These are phyloP conservation scores for Tachuris rubrigastra DNA, from an alignment of 2,113 vertebrate genomes.

Conservation along the genomic window DNA sequence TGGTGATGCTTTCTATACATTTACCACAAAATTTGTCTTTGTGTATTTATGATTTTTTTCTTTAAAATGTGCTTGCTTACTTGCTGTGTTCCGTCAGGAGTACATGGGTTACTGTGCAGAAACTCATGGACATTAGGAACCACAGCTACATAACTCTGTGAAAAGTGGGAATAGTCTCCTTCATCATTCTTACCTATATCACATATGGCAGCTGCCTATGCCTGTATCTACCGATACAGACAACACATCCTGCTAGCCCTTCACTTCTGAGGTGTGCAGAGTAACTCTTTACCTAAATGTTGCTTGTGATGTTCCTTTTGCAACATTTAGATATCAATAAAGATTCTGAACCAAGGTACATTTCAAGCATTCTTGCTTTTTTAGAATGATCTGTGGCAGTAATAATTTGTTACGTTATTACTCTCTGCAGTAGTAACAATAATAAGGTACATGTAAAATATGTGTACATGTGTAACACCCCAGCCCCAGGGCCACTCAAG, in stretches of 20 bases:
- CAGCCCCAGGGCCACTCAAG: no score
- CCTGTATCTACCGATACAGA: background rate
- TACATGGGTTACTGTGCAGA: background rate
- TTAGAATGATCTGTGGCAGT: background rate
- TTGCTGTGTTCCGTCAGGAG: background rate
- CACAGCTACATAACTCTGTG: background rate
- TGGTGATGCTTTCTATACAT: background rate
- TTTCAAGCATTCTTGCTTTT: background rate
- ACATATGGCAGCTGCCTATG: fast-evolving
- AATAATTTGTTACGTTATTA: background rate
- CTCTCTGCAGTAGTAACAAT: background rate
- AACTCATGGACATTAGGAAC: background rate
- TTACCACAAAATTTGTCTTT: background rate
- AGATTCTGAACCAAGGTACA: background rate
- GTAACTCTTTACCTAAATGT: background rate
- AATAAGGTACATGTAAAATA: background rate
- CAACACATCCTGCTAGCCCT: background rate
- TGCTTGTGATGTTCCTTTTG: background rate
- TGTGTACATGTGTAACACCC: no score
- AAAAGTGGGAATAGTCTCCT: background rate
- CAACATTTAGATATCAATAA: background rate
- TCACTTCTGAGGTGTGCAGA: background rate
- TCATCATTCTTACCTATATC: background rate
- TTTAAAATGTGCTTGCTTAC: background rate
- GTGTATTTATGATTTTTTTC: fast-evolving